Conservation (phyloP, 23 tunicate genomes). For the Styela plicata region DNA sequence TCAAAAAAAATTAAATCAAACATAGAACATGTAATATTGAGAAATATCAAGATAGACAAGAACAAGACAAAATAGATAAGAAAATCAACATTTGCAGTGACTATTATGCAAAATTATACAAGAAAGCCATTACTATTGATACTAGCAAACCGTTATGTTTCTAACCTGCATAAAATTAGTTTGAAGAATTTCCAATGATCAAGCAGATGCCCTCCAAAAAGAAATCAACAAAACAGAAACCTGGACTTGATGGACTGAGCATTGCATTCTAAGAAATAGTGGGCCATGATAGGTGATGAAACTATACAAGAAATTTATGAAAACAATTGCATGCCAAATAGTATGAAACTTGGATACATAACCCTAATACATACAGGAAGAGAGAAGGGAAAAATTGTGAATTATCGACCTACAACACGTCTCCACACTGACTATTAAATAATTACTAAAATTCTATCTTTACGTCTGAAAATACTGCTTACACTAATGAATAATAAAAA, state of each 20-base stretch:
- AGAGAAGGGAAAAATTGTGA: background rate
- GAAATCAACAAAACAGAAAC: background rate
- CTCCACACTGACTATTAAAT: background rate
- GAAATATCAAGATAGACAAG: background rate
- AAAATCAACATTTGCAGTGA: background rate
- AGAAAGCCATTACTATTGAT: background rate
- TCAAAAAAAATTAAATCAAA: too few species aligned
- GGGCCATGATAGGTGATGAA: background rate
- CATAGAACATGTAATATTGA: background rate
- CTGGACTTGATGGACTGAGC: background rate
- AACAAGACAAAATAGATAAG: background rate
- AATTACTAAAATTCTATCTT: background rate
- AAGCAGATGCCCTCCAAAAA: background rate
- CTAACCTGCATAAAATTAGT: background rate
- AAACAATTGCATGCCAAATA: background rate
- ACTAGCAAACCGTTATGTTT: background rate
- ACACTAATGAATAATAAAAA: background rate
- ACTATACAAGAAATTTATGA: background rate
- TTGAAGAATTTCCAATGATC: background rate
- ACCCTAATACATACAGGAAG: background rate
- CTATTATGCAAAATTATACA: background rate
- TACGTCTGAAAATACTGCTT: background rate
- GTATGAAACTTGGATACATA: background rate
- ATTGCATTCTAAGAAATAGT: background rate
- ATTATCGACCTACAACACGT: background rate